Evolutionary conservation across 2,888 invertebrate genomes (phyloP), one percentile per base, ranked within the genome.

Genomic region (Hydraecia micacea): DNA sequence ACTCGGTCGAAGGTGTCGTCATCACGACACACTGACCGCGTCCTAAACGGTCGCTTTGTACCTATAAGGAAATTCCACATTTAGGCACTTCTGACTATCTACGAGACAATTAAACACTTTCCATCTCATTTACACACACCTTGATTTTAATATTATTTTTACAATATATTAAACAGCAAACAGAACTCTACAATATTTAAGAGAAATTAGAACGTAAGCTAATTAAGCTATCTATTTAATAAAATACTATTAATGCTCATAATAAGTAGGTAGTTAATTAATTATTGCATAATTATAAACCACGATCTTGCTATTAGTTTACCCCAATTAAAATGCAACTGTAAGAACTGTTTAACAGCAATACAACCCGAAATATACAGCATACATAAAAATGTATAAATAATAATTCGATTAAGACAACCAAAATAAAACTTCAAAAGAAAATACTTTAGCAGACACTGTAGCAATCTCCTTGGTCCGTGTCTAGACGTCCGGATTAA

Each of bases 11-110:
- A 62, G 77, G 77, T 76, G 78, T 79, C 81, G 84, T 80, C 80
- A 78, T 74, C 75, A 55, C 42, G 91, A 88, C 90, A 90, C 84
- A 90, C 86, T 90, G 88, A 90, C 90, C 91, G 86, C 75, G 46
- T 68, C 77, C 39, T 73, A 80, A 85, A 79, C 69, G 73, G 79
- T 78, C 70, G 69, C 69, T 79, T 78, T 67, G 73, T 58, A n/a
- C 55, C n/a, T 80, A 63, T 80, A 89, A 81, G 90, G 90, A 80
- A 82, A 83, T 82, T 73, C 77, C 76, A 79, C 68, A 77, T 83
- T 87, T 85, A 72, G 77, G 58, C 32, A 49, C 65, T 36, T 74
- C 55, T 69, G 63, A 66, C 42, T 58, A 65, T 69, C 4, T 49
- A 60, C 39, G 3, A 49, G 71, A 67, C 68, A 79, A 58, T 52